A percentile compares a stretch with the other conserved stretches of the same genome.
Evolutionary conservation across 2,797 vertebrate genomes (phyloP).

Genomic region (Intellagama lesueurii): DNA sequence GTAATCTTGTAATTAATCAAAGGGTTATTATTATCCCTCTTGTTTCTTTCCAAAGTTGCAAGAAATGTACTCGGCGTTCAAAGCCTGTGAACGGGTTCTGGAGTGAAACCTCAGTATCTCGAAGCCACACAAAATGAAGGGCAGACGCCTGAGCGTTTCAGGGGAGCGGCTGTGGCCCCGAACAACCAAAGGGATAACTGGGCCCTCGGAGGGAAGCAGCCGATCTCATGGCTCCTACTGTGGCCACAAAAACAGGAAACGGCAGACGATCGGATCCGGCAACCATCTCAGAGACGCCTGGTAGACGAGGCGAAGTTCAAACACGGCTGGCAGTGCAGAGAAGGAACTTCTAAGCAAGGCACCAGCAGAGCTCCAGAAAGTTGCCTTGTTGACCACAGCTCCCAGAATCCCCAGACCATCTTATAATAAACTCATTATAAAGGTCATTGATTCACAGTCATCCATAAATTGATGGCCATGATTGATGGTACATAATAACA

Average conservation of each 20-base stretch:
- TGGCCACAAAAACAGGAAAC: not conserved
- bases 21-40: not conserved
- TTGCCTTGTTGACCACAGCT: not conserved
- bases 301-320: not conserved
- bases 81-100: not conserved
- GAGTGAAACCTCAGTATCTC: too few species aligned
- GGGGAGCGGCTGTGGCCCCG: not conserved
- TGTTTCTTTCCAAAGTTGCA: not conserved
- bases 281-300: not conserved
- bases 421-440: too few species aligned
- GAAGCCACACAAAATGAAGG: not conserved
- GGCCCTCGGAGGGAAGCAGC: not conserved
- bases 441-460: not conserved
- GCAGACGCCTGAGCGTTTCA: not conserved
- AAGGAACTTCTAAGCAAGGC: too few species aligned
- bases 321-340: not conserved
- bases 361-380: too few species aligned
- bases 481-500: too few species aligned
- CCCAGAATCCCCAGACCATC: not conserved
- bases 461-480: too few species aligned
- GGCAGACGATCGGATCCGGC: not conserved
- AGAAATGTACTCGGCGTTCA: not conserved
- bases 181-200: not conserved
- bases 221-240: not conserved
- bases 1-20: slow-evolving; percentile 6